Evolutionary conservation across 2,113 vertebrate species (phyloP).

Genomic region (Formicarius rufipectus): DNA sequence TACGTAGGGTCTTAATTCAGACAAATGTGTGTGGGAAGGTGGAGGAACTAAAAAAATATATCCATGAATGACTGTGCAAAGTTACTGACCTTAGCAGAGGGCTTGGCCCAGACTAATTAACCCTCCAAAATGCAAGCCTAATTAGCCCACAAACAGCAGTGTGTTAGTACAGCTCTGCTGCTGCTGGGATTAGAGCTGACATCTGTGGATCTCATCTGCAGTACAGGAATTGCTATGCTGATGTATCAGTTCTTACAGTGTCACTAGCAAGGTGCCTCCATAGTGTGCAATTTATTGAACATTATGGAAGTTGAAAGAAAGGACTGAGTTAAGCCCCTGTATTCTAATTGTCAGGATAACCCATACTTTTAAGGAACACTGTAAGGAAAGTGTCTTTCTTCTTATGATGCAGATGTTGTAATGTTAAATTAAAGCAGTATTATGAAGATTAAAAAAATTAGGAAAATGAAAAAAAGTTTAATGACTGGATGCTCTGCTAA

Average conservation of each 20-base stretch:
- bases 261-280: neutral
- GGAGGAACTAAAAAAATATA: neutral
- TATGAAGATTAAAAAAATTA: neutral
- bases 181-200: neutral
- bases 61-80: neutral
- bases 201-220: neutral
- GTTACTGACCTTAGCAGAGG: neutral
- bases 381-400: neutral
- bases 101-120: neutral
- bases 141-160: neutral
- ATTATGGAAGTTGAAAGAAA: neutral
- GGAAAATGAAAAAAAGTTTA: accelerated
- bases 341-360: neutral
- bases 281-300: neutral
- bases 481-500: neutral
- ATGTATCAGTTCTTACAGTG: neutral
- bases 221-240: neutral
- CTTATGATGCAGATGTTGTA: neutral
- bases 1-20: neutral
- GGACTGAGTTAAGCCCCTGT: neutral
- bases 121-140: neutral
- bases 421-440: neutral
- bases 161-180: neutral
- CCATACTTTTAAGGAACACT: neutral
- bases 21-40: neutral